Conservation (phyloP, 2,797 vertebrate genomes). For the Paramormyrops hopkinsi region DNA sequence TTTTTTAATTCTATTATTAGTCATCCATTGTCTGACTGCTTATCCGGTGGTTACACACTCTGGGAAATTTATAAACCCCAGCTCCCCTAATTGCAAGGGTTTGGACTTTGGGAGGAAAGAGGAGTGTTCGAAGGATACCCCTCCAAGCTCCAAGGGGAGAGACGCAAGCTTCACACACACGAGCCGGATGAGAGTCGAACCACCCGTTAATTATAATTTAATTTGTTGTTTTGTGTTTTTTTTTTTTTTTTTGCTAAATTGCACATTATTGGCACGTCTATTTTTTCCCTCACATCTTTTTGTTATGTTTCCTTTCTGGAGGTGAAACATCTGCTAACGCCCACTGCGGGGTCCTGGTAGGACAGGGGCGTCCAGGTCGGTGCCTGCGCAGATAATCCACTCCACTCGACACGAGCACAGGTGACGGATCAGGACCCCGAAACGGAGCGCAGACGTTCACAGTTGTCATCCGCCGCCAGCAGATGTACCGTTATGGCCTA, state of each 20-base stretch:
- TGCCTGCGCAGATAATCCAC: background rate
- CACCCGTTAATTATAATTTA: background rate
- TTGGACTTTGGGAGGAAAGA: background rate
- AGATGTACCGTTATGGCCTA: slow-evolving; percentile 6
- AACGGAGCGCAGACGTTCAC: background rate
- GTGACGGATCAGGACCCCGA: background rate
- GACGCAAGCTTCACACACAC: background rate
- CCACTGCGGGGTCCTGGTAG: background rate
- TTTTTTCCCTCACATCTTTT: background rate
- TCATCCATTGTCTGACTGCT: background rate
- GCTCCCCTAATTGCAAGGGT: background rate
- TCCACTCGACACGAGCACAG: background rate
- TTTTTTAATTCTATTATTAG: background rate
- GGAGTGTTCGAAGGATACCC: background rate
- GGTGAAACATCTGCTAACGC: background rate
- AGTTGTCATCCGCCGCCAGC: background rate
- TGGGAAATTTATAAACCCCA: background rate
- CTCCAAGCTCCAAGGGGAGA: background rate
- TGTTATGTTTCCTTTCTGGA: background rate
- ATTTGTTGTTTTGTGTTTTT: background rate
- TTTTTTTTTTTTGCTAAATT: background rate
- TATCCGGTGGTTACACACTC: background rate
- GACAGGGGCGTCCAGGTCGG: background rate
- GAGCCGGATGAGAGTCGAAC: background rate
- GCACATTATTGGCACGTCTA: background rate